Evolutionary conservation across 2,797 vertebrate genomes (phyloP), one percentile per base, ranked within the genome.

Genomic region (Crax fasciolata): DNA sequence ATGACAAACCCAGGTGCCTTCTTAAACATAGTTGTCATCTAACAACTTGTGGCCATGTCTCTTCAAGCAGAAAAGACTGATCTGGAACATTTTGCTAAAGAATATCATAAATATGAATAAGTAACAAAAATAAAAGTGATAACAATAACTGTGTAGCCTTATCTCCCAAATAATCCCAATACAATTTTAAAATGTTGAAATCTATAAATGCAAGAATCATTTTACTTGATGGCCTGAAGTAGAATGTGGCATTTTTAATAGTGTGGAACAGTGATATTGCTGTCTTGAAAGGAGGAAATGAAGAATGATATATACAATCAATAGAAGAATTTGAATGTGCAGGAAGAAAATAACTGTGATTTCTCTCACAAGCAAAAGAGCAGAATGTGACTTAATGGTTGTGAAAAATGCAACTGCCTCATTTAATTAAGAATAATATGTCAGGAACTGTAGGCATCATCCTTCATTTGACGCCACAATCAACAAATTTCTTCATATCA

Each of bases 1-100:
- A 46, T 84, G 82, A 81, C 58, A 97, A 96, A 88, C 30, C 51
- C 71, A 87, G 81, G 81, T 85, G 75, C 68, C 24, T 81, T 89
- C 79, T 66, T 93, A 95, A 94, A 76, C 89, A 83, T 59, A 75
- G 14, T 18, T 75, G 30, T 72, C 72, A 87, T 80, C 58, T 89
- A 83, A 89, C 24, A 85, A 75, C 27, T 85, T 92, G 21, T 52
- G 30, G 19, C 49, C 17, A 15, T 83, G 46, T 48, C 59, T 81
- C 44, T 91, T 89, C 41, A 54, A 28, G 14, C n/a, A 89, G 32
- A 83, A 35, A 71, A 74, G 25, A 35, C 24, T 41, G 43, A 92
- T 89, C 23, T 1, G 1, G 32, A 89, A 62, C 2, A 25, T 84
- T 91, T 90, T 90, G 27, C 70, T 94, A 38, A 81, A 94, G 76